These are phyloP conservation scores for Pristionchus fissidentatus DNA, from an alignment of 2,888 invertebrate genomes.

Conservation along the genomic window DNA sequence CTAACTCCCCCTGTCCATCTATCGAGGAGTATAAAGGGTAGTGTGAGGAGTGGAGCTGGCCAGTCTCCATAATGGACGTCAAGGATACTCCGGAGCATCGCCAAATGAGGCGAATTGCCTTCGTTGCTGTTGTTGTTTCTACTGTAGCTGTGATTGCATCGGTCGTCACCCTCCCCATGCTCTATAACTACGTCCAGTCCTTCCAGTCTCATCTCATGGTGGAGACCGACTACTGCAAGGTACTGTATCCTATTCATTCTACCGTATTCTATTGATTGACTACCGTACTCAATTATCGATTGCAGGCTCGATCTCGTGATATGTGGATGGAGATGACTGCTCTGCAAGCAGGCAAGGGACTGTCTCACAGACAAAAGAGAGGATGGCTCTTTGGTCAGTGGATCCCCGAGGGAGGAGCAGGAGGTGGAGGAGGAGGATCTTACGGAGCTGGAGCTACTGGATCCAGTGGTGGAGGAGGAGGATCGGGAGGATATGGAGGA, in stretches of 20 bases:
- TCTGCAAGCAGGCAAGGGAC: constrained; percentile 68
- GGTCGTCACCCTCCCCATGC: constrained; percentile 70
- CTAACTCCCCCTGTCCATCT: not conserved
- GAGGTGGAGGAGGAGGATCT: constrained; percentile 59
- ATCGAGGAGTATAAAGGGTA: constrained; percentile 8
- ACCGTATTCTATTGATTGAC: not conserved
- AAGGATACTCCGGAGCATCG: constrained; percentile 66
- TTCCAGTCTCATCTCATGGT: constrained; percentile 71
- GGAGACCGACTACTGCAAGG: constrained; percentile 71
- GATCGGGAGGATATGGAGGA: constrained; percentile 61
- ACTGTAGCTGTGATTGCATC: constrained; percentile 69
- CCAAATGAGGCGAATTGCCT: constrained; percentile 69
- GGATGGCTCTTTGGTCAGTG: constrained; percentile 71
- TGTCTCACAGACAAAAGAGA: constrained; percentile 66
- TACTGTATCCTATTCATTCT: constrained; percentile 23
- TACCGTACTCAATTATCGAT: not conserved
- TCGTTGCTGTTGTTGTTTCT: constrained; percentile 69
- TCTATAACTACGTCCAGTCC: constrained; percentile 70
- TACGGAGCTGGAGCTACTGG: constrained; percentile 57
- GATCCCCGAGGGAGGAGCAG: constrained; percentile 67
- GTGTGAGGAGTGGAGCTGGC: constrained; percentile 11
- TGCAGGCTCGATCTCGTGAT: constrained; percentile 67
- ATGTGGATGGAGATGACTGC: constrained; percentile 73
- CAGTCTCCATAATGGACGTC: constrained; percentile 56
- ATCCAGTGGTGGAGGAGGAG: constrained; percentile 51